phyloP scores from a whole-genome alignment of 2,888 invertebrate species.

The Helobdella robusta region DNA sequence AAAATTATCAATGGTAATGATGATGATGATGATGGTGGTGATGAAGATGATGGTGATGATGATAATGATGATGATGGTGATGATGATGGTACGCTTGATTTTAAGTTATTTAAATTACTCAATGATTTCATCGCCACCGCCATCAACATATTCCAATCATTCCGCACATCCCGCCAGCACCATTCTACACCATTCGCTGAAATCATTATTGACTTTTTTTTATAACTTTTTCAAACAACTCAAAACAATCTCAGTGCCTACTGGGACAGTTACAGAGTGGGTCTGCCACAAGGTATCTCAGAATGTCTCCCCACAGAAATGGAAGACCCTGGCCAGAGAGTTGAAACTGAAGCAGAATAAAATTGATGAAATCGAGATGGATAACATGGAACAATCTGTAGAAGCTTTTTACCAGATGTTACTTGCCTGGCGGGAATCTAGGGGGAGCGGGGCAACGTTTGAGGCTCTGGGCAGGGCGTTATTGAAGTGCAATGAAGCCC shows the following conservation, averaged over 20 bases:
- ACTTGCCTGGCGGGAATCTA: neutral
- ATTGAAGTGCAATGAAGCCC: neutral
- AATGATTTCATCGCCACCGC: no score
- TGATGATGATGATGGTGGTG: no score
- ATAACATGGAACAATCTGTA: neutral
- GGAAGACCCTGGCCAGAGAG: neutral
- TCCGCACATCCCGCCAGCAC: no score
- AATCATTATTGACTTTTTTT: no score
- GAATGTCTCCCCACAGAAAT: neutral
- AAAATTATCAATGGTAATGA: no score
- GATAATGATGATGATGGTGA: no score
- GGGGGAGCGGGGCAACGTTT: neutral
- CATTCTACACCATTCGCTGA: no score
- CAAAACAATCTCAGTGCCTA: neutral
- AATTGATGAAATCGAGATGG: neutral
- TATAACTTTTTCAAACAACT: no score
- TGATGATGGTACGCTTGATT: no score
- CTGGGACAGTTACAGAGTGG: neutral
- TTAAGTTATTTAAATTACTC: no score
- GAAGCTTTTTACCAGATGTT: conserved; percentile 8
- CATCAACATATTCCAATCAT: no score
- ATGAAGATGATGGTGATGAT: no score
- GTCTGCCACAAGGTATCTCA: neutral
- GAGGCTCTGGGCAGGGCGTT: conserved; percentile 7
- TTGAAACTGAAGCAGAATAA: neutral